Evolutionary conservation across 92 coral and sea anemone genomes (phyloP).

Genomic region (Heteractis magnifica): DNA sequence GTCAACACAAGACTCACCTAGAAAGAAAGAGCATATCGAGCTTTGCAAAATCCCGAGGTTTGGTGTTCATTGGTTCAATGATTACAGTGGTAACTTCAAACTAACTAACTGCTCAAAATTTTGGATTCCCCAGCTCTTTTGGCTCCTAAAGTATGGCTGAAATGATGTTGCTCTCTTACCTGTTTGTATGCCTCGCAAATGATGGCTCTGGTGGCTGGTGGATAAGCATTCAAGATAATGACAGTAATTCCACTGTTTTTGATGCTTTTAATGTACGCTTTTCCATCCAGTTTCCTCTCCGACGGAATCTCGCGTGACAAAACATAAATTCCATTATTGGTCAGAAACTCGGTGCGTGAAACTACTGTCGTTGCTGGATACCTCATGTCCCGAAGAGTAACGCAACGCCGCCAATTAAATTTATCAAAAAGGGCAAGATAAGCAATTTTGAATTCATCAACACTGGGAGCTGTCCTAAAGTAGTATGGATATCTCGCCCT

Average conservation of each 20-base stretch:
- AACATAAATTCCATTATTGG: constrained; percentile 55
- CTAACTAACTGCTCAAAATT: too few relatives aligned
- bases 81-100: too few relatives aligned
- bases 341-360: constrained; percentile 69
- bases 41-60: too few relatives aligned
- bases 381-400: constrained; percentile 61
- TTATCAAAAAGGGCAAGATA: constrained; percentile 54
- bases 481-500: constrained; percentile 64
- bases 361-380: constrained; percentile 68
- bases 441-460: constrained; percentile 68
- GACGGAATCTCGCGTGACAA: constrained; percentile 74
- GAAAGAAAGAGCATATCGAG: too few relatives aligned
- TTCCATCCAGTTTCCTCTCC: constrained; percentile 53
- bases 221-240: constrained; percentile 66
- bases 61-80: too few relatives aligned
- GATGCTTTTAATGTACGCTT: constrained; percentile 51
- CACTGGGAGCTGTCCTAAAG: constrained; percentile 75
- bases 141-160: not conserved
- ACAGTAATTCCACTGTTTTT: constrained; percentile 53
- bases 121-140: not conserved
- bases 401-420: constrained; percentile 71
- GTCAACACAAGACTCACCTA: too few relatives aligned
- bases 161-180: constrained; percentile 25
- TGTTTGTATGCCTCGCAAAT: constrained; percentile 72
- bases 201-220: constrained; percentile 68